Conservation (phyloP, 2,113 vertebrate genomes). For the Gorsachius goisagi region DNA sequence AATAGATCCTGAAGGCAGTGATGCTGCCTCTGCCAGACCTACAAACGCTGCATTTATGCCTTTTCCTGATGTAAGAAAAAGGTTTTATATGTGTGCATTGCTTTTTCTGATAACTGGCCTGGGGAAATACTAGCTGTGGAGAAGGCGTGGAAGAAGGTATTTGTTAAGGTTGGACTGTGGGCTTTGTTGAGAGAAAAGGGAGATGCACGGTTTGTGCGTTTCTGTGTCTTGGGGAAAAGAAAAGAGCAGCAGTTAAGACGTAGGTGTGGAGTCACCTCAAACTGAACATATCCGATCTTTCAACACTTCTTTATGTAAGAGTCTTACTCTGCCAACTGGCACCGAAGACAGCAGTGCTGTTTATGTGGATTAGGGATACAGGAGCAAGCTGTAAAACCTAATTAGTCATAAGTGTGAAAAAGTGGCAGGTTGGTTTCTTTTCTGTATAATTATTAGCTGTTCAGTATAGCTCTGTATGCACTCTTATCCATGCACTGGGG, state of each 20-base stretch:
- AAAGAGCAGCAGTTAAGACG: conserved; percentile 31
- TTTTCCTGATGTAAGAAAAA: neutral
- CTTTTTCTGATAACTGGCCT: neutral
- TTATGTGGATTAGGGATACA: conserved; percentile 10
- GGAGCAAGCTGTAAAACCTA: conserved; percentile 44
- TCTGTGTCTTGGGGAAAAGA: neutral
- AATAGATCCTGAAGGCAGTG: neutral
- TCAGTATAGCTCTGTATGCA: neutral
- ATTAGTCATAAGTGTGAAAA: conserved; percentile 45
- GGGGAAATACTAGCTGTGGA: neutral
- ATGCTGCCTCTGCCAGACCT: neutral
- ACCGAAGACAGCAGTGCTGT: conserved; percentile 22
- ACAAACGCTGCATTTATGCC: neutral
- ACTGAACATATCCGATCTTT: conserved; percentile 10
- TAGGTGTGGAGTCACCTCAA: conserved; percentile 45
- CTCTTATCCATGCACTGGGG: neutral
- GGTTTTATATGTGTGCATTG: fast-evolving
- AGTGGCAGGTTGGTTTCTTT: neutral
- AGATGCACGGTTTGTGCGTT: neutral
- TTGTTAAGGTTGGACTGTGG: neutral
- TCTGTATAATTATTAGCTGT: neutral
- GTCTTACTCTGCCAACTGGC: conserved; percentile 45
- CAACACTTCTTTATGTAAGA: conserved; percentile 30
- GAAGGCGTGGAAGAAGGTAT: neutral
- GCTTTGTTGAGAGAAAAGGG: neutral